A percentile compares a stretch with the other conserved stretches of the same genome.
Conservation (phyloP, 2,797 vertebrate genomes). For the Mallotus villosus region DNA sequence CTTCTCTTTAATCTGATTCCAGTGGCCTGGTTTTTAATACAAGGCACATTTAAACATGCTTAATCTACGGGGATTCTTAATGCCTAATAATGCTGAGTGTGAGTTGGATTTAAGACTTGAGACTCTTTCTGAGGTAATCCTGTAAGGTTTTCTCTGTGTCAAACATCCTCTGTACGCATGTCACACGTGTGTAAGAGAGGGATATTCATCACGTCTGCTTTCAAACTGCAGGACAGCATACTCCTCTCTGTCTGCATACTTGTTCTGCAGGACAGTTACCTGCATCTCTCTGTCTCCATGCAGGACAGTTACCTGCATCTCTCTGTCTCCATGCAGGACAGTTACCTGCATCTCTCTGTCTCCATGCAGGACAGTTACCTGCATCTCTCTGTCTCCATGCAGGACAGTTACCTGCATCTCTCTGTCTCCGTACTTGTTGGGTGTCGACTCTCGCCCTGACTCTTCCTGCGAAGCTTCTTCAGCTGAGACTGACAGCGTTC, state of each 20-base stretch:
- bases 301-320: too few relatives aligned
- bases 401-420: conserved; percentile 80
- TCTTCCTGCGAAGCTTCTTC: conserved; percentile 85
- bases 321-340: too few relatives aligned
- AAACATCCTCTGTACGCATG: background rate
- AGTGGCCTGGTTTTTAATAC: conserved; percentile 36
- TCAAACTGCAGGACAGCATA: background rate
- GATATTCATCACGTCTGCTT: too few relatives aligned
- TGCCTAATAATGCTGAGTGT: conserved; percentile 34
- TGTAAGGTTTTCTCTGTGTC: too few relatives aligned
- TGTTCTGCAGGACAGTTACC: conserved; percentile 74
- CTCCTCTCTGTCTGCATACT: too few relatives aligned
- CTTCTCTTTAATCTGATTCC: conserved; percentile 58
- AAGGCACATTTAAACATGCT: conserved; percentile 10
- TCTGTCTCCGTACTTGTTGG: conserved; percentile 85
- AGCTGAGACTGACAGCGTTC: conserved; percentile 85
- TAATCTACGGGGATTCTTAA: conserved; percentile 20
- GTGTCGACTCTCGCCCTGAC: conserved; percentile 82
- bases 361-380: conserved; percentile 54
- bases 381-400: conserved; percentile 54
- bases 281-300: conserved; percentile 81
- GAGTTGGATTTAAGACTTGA: conserved; percentile 10
- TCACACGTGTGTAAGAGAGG: background rate
- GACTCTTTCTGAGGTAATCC: too few relatives aligned
- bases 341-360: too few relatives aligned